Evolutionary conservation across 2,888 invertebrate genomes (phyloP), one percentile per base, ranked within the genome.

Genomic region (Adelognathus sp.): DNA sequence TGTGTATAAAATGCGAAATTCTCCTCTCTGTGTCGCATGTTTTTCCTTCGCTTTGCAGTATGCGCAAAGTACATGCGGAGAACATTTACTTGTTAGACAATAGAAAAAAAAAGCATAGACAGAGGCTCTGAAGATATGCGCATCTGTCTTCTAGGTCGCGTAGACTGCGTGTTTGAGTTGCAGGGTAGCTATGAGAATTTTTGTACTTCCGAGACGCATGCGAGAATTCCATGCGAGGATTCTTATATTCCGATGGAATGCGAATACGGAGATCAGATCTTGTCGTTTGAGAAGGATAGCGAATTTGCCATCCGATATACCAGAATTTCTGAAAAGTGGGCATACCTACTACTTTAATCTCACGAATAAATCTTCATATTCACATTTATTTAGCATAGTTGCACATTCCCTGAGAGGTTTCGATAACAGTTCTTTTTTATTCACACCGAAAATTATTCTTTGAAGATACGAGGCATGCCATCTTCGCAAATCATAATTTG

Each of bases 1-100:
- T 44, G 54, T 58, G 56, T 33, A 58, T 56, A 63, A 36, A 73
- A 64, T 24, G 50, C 21, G 14, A 50, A 66, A 66, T 66, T 66
- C 50, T 66, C 50, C 50, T 66, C 36, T 14, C 64, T 24, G 18
- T 18, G 7, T 33, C 64, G 33, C 24, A 50, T 52, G 64, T 52
- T 50, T 36, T 66, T 7, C 21, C 24, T 16, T 36, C 24, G 24
- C 24, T 36, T 21, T 36, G 64, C 50, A 2, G 46, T 21, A 36
- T 36, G 36, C 52, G 50, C 64, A 33, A 64, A 33, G 64, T 33
- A 50, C 41, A 31, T n/a, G 24, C 36, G 21, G 4, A 21, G 46
- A 24, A 46, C 33, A 24, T 50, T 33, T 24, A 9, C 50, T 66
- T 24, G 21, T 46, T 46, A 24, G 3, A 46, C n/a, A n/a, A n/a